phyloP scores from a whole-genome alignment of 2,888 invertebrate genomes.

The Drosophila prostipennis region DNA sequence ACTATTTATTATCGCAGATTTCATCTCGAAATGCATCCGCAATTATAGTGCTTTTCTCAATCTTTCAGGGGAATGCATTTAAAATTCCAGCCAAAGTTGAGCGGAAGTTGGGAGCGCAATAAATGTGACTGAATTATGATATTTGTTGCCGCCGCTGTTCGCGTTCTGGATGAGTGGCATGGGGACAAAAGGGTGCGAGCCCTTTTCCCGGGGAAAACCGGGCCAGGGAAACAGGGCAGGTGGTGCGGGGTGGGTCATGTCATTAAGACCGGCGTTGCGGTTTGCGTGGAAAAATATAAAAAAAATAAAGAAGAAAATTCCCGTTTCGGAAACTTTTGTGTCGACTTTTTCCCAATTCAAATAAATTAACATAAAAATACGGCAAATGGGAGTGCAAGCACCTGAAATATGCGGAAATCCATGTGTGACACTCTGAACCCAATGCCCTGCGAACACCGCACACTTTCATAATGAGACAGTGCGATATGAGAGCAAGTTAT shows the following conservation, averaged over 20 bases:
- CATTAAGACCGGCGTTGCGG: conserved; percentile 59
- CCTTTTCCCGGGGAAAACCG: conserved; percentile 1
- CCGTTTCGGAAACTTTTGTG: conserved; percentile 56
- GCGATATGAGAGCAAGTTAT: conserved; percentile 67
- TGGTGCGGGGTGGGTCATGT: conserved; percentile 25
- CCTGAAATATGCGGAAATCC: conserved; percentile 73
- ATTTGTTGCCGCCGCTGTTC: conserved; percentile 39
- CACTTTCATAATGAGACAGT: conserved; percentile 56
- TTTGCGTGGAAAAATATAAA: conserved; percentile 21
- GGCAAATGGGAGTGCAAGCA: conserved; percentile 61
- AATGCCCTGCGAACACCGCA: conserved; percentile 5
- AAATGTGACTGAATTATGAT: conserved; percentile 75
- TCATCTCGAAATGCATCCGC: background rate
- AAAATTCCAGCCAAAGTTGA: conserved; percentile 55
- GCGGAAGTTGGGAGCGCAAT: conserved; percentile 69
- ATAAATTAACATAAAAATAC: conserved; percentile 77
- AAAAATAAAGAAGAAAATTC: conserved; percentile 37
- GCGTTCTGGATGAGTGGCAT: conserved; percentile 71
- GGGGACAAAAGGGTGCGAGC: conserved; percentile 41
- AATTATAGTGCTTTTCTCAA: conserved; percentile 17
- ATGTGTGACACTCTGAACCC: conserved; percentile 64
- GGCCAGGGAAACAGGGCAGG: background rate
- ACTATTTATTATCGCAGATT: too few species aligned
- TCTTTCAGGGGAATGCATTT: conserved; percentile 47
- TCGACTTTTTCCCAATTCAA: conserved; percentile 52